Percentiles rank a stretch among this genome's conserved stretches.
These are phyloP conservation scores for Drosophila kuntzei DNA, from an alignment of 2,888 invertebrate genomes.

Conservation along the genomic window DNA sequence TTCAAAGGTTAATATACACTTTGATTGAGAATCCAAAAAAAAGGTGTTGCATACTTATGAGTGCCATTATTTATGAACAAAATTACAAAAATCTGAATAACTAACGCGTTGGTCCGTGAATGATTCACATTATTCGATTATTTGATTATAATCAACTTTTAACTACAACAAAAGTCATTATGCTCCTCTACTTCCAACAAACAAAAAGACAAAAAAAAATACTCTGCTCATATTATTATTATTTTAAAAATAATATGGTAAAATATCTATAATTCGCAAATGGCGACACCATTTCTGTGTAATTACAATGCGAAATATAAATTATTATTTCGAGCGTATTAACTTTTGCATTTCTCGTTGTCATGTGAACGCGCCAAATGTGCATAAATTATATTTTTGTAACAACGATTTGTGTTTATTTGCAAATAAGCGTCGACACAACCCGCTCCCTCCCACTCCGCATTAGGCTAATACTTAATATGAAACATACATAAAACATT, in stretches of 20 bases:
- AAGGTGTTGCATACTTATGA: conserved; percentile 44
- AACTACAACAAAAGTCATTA: conserved; percentile 44
- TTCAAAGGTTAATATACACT: neutral
- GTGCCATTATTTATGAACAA: conserved; percentile 13
- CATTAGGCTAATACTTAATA: conserved; percentile 29
- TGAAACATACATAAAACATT: conserved; percentile 39
- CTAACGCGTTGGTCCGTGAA: conserved; percentile 34
- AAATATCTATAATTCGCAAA: conserved; percentile 15
- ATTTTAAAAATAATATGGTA: conserved; percentile 14
- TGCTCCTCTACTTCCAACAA: conserved; percentile 35
- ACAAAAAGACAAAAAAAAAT: neutral
- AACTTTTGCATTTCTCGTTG: conserved; percentile 48
- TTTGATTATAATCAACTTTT: conserved; percentile 58
- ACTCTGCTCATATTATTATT: conserved; percentile 1
- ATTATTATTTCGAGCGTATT: conserved; percentile 52
- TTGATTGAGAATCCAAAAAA: neutral
- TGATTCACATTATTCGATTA: conserved; percentile 57
- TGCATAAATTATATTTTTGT: conserved; percentile 60
- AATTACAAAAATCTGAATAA: conserved; percentile 2
- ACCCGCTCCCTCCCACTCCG: neutral
- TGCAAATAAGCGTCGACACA: conserved; percentile 60
- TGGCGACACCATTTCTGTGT: conserved; percentile 37
- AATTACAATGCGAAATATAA: conserved; percentile 56
- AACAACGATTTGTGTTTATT: conserved; percentile 75
- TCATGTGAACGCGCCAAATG: conserved; percentile 43